phyloP scores from a whole-genome alignment of 2,797 vertebrate genomes.

The Bradypodion pumilum region DNA sequence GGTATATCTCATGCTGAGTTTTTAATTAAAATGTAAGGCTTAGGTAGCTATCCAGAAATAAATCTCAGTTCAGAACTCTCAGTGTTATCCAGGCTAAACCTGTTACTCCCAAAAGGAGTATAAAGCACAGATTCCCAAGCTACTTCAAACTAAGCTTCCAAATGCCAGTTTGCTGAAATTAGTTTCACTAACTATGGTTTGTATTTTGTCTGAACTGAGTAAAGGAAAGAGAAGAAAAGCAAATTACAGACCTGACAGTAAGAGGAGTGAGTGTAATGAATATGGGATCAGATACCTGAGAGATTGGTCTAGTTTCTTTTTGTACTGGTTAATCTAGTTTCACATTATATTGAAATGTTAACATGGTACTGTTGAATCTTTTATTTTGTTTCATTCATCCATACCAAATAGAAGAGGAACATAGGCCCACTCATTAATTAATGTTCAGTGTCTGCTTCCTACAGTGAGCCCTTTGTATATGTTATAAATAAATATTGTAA shows the following conservation, averaged over 20 bases:
- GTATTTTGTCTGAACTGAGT: not conserved
- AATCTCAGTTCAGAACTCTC: not conserved
- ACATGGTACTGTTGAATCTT: not conserved
- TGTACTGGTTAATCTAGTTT: not conserved
- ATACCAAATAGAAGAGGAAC: not conserved
- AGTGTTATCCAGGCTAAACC: not conserved
- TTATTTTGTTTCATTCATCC: not conserved
- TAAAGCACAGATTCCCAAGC: not conserved
- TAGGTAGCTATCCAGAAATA: conserved; percentile 11
- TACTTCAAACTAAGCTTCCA: not conserved
- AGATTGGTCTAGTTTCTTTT: not conserved
- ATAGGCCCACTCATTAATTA: not conserved
- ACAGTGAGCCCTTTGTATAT: not conserved
- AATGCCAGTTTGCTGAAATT: not conserved
- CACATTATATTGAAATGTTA: not conserved
- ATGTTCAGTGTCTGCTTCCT: not conserved
- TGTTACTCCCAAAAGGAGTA: not conserved
- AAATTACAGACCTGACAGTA: not conserved
- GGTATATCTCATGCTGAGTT: conserved; percentile 8
- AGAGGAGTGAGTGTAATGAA: not conserved
- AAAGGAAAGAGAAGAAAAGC: not conserved
- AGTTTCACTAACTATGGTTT: not conserved
- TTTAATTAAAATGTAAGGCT: conserved; percentile 28
- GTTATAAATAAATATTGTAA: not conserved
- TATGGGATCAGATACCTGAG: not conserved